A percentile compares a stretch with the other conserved stretches of the same genome.
These are phyloP conservation scores for Drosophila chauvacae DNA, from an alignment of 1,140 invertebrate species.

Conservation along the genomic window DNA sequence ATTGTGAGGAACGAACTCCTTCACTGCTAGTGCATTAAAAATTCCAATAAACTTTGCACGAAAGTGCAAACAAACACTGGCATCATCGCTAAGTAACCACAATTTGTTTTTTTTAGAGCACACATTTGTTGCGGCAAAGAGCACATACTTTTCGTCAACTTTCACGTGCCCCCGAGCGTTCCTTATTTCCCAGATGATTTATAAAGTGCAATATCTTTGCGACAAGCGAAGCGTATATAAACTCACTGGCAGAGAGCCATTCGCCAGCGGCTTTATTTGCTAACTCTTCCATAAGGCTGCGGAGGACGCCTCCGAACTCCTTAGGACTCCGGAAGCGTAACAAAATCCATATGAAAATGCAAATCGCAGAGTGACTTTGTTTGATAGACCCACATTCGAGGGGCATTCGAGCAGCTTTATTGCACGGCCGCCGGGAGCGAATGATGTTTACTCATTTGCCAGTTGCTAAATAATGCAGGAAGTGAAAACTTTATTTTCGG, in stretches of 20 bases:
- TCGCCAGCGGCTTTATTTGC: constrained; percentile 23
- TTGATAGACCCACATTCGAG: constrained; percentile 63
- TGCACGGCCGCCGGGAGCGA: constrained; percentile 22
- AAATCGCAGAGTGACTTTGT: constrained; percentile 42
- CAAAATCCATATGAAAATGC: constrained; percentile 49
- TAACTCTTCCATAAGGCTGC: constrained; percentile 9
- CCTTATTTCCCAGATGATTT: constrained; percentile 55
- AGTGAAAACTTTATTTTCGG: constrained; percentile 46
- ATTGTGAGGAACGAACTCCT: neutral
- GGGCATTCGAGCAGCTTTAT: constrained; percentile 54
- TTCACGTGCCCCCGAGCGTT: constrained; percentile 19
- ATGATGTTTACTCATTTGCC: constrained; percentile 60
- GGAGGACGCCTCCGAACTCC: neutral
- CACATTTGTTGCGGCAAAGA: constrained; percentile 46
- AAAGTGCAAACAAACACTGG: constrained; percentile 21
- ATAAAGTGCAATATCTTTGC: constrained; percentile 75
- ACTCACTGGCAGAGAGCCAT: constrained; percentile 39
- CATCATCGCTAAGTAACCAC: constrained; percentile 19
- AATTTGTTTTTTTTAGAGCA: constrained; percentile 1
- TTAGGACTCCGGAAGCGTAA: constrained; percentile 11
- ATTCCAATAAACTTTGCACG: constrained; percentile 30
- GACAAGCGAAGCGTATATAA: constrained; percentile 61
- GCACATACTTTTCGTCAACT: constrained; percentile 49
- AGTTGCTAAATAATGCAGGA: constrained; percentile 58
- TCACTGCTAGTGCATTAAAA: constrained; percentile 9